These are phyloP conservation scores for Silurus lanzhouensis DNA, from an alignment of 2,797 vertebrate species.

Conservation along the genomic window DNA sequence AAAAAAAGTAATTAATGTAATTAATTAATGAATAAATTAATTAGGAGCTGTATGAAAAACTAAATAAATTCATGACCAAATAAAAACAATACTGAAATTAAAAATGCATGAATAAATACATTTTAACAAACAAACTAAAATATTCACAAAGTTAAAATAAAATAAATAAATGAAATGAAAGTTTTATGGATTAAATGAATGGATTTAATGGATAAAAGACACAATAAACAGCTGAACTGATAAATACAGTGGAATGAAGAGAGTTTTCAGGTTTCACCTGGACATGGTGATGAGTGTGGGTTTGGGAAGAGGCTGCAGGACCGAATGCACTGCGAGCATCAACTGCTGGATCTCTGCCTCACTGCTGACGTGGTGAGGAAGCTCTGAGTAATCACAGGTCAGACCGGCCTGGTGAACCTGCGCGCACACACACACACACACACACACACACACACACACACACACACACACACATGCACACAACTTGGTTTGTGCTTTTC, in stretches of 20 bases:
- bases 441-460: slow-evolving; percentile 3
- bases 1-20: neutral
- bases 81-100: neutral
- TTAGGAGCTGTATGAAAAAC: neutral
- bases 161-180: neutral
- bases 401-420: slow-evolving; percentile 95
- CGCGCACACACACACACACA: slow-evolving; percentile 6
- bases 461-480: slow-evolving; percentile 10
- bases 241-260: neutral
- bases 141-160: neutral
- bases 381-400: slow-evolving; percentile 90
- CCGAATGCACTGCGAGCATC: slow-evolving; percentile 71
- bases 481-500: neutral
- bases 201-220: neutral
- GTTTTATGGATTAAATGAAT: neutral
- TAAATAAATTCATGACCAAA: neutral
- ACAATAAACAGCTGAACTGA: neutral
- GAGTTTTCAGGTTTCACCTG: slow-evolving; percentile 28
- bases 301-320: slow-evolving; percentile 81
- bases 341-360: slow-evolving; percentile 84
- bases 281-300: slow-evolving; percentile 87
- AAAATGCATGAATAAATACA: neutral
- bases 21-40: neutral
- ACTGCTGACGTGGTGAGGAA: slow-evolving; percentile 92
- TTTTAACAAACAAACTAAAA: neutral